Percentiles rank a stretch among this genome's conserved stretches.
Conservation (phyloP, 2,888 invertebrate species). For the Apamea epomidion region DNA sequence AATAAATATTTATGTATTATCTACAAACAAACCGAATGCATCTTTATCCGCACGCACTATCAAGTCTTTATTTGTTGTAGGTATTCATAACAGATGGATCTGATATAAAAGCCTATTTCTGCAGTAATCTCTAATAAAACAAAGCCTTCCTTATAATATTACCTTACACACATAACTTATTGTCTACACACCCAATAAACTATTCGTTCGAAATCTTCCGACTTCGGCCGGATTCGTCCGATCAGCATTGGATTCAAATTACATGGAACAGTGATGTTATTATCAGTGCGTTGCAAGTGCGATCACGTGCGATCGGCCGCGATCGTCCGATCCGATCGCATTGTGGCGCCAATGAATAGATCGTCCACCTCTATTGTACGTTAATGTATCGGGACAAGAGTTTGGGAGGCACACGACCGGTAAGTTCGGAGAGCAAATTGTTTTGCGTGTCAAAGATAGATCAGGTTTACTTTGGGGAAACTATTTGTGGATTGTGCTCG, state of each 20-base stretch:
- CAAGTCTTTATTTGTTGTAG: constrained; percentile 3
- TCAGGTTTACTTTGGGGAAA: neutral
- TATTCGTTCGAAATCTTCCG: constrained; percentile 45
- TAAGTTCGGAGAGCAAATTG: constrained; percentile 25
- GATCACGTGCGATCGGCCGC: constrained; percentile 81
- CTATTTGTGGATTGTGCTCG: neutral
- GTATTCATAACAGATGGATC: constrained; percentile 8
- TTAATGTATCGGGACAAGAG: constrained; percentile 85
- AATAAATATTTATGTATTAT: neutral
- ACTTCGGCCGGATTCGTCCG: constrained; percentile 37
- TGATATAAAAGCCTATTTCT: neutral
- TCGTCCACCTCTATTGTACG: constrained; percentile 90
- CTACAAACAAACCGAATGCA: neutral
- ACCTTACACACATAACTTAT: constrained; percentile 52
- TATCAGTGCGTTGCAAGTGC: constrained; percentile 83
- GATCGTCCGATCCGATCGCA: constrained; percentile 78
- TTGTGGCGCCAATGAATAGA: constrained; percentile 89
- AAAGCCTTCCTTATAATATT: constrained; percentile 21
- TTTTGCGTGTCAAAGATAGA: neutral
- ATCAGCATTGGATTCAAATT: constrained; percentile 68
- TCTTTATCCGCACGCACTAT: neutral
- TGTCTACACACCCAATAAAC: constrained; percentile 46
- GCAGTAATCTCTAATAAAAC: constrained; percentile 28
- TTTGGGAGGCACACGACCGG: constrained; percentile 68
- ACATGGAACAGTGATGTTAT: constrained; percentile 68